Percentiles rank a stretch among this genome's conserved stretches.
Evolutionary conservation across 1,140 invertebrate species (phyloP).

Genomic region (Trachymyrmex septentrionalis): DNA sequence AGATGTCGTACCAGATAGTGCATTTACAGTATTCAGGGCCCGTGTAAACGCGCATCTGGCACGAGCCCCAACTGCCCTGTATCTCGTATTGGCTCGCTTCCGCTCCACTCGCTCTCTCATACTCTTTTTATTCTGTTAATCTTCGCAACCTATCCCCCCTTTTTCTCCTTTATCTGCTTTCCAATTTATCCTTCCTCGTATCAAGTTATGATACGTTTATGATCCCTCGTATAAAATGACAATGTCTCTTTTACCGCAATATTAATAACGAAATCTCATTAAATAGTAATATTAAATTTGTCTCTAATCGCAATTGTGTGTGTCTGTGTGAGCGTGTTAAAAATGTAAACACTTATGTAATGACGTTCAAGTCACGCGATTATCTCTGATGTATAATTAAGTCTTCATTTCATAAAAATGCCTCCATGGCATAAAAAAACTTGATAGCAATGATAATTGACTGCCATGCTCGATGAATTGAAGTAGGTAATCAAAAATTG

Average conservation of each 20-base stretch:
- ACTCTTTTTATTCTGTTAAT: conserved; percentile 60
- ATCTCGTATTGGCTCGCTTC: conserved; percentile 76
- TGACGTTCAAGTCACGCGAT: conserved; percentile 30
- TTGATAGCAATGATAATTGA: neutral
- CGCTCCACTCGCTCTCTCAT: conserved; percentile 60
- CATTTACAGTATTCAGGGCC: conserved; percentile 97
- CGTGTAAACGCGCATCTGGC: conserved; percentile 99
- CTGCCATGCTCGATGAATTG: neutral
- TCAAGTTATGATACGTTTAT: neutral
- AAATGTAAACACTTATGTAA: conserved; percentile 57
- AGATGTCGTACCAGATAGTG: conserved; percentile 99
- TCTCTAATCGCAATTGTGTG: neutral
- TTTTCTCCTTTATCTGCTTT: neutral
- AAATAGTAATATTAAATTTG: neutral
- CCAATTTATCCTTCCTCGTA: neutral
- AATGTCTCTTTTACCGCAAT: neutral
- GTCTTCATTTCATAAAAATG: too few relatives aligned
- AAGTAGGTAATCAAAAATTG: neutral
- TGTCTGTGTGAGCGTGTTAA: neutral
- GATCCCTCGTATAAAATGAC: neutral
- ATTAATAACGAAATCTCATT: neutral
- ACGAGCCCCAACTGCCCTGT: conserved; percentile 92
- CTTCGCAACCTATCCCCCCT: conserved; percentile 52
- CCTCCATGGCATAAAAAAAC: neutral
- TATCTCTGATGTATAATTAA: conserved; percentile 2